Base-by-base conservation (phyloP, 2,113 vertebrate species). In the Chlamydotis undulata region DNA sequence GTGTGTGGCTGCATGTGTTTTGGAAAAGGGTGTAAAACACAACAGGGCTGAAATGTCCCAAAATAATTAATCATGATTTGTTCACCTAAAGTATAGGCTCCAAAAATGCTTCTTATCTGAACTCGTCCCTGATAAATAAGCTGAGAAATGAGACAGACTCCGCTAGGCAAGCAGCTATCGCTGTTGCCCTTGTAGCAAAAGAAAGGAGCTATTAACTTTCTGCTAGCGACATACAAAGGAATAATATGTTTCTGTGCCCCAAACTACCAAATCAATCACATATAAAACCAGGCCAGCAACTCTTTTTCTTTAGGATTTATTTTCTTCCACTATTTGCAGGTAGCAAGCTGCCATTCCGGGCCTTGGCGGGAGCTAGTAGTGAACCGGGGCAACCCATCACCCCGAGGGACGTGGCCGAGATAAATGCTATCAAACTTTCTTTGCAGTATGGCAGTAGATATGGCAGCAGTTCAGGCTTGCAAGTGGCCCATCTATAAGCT, bases 191-290 rank as follows among this genome's bases (percentile, higher is more conserved):
- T 76, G n/a, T 45, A 53, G 61, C 35, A 61, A 75, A 89, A 60
- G n/a, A 86, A 96, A 73, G 31, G 19, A 23, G 29, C 37, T 87
- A 83, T 94, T 91, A 90, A 93, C 67, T 81, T 95, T 86, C 87
- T 87, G 33, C 63, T 93, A 24, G 65, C 52, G 85, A 25, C 60
- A 53, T 35, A 39, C n/a, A 75, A 59, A 68, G 18, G 17, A 94
- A 47, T 71, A 92, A 84, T 35, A 52, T 19, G 10, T 55, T 94
- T 86, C 59, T 64, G 9, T 75, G 61, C 47, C 79, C 53, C 10
- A 7, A 91, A 74, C 60, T 64, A 74, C 60, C 61, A 39, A 86
- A 92, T 88, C 37, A 64, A 90, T 94, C 68, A 70, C 73, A 50
- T 56, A 61, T 8, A 28, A 80, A 95, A 75, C 18, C 41, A 68